Base-by-base conservation (phyloP, 2,113 vertebrate genomes). In the Aythya baeri region DNA sequence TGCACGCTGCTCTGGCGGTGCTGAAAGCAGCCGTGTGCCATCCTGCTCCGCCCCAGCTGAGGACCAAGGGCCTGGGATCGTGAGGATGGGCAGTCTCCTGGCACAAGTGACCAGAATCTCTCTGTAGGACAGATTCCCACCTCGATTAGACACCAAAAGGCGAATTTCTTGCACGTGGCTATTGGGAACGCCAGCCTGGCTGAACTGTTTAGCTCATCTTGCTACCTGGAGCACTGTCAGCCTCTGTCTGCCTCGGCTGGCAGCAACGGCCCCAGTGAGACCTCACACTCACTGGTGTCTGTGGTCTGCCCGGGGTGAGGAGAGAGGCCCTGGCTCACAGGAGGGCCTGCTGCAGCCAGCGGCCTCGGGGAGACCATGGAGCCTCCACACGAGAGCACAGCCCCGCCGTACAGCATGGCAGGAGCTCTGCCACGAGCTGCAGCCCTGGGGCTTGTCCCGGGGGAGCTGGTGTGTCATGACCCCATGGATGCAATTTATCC, bases 131-230 rank as follows among this genome's bases (percentile, higher is more conserved):
- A 65, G 50, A 83, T 43, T 91, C 59, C 82, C 29, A 10, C 63
- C 58, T 52, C 54, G 52, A 68, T 91, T 92, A 84, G 57, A 49
- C 70, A 93, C 74, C 11, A 14, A 83, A 95, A 94, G 65, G 46
- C 88, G 62, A 88, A 94, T 91, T 94, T 91, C 87, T 88, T 89
- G 79, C 36, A 89, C 83, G 71, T 58, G 55, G 68, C 80, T 93
- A 85, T 86, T 49, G 50, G 36, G 73, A 92, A 75, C 31, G 27
- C 17, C 50, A 55, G 50, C 50, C 50, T 54, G 50, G 27, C 70
- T 25, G 17, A 68, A 31, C 15, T 54, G 6, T 36, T n/a, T 59
- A 78, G n/a, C 43, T 52, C 43, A 63, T 31, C 32, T 29, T 68
- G 68, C 67, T 87, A 63, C 13, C 57, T 0, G 2, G 43, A 1